Base-by-base conservation (phyloP, 2,888 invertebrate genomes). In the Liopterus haemorrhoidalis region DNA sequence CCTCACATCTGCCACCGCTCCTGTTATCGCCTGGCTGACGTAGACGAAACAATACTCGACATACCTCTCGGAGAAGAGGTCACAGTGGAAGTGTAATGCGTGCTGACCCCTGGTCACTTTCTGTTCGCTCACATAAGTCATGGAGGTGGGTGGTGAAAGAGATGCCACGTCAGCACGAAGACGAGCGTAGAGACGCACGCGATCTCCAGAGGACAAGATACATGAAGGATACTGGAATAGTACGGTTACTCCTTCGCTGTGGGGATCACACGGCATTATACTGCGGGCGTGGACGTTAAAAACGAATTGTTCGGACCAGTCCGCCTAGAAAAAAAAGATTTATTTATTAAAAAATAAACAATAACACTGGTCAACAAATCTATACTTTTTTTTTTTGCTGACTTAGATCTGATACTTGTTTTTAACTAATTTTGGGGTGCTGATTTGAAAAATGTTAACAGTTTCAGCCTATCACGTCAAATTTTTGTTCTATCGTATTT, bases 1-100 rank as follows among this genome's bases (percentile, higher is more conserved):
- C 51, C 86, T 72, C 9, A 89, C 87, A 61, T 89, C 86, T 2
- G 86, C 82, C 47, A 89, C 88, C 0, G 89, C 89, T 0, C 87
- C 87, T 0, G 83, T 86, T 53, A 86, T 82, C 0, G 88, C 86
- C 60, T 88, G 84, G 25, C 85, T 89, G 21, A 89, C 87, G 66
- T 90, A 90, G 43, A 86, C 84, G 69, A 90, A 90, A 68, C 90
- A 90, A 62, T 88, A 90, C 64, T 89, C 89, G 18, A 88, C 81
- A 61, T 80, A 89, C 37, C 82, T 74, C 66, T 89, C 89, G 37
- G 82, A 82, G 70, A 90, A 90, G 32, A 87, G 71, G 11, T 86
- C 83, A 60, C 90, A 90, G 65, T 82, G 82, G 67, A 90, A 89
- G 54, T 73, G 69, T 8, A 87, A 72, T 14, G 82, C 81, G 67